Base-by-base conservation (phyloP, 2,888 invertebrate species). In the Pseudanteris insignis region DNA sequence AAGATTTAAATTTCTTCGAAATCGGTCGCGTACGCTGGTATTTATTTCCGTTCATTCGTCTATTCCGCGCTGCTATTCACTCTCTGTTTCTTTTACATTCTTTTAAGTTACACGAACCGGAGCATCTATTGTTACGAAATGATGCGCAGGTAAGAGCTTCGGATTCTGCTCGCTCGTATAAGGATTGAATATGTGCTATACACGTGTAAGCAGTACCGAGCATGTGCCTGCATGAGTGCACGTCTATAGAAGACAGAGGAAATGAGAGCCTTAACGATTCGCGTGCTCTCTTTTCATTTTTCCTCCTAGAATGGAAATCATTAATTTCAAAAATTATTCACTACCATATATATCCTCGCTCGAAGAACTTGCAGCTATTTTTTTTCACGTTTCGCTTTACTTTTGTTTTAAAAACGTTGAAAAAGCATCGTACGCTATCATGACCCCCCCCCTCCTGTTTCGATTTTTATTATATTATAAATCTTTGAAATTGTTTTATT, bases 81-180 rank as follows among this genome's bases (percentile, higher is more conserved):
- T 61, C 44, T 40, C 47, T 51, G 44, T 54, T 53, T 58, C 58
- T 53, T 41, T 44, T 29, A 46, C 50, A 63, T 63, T 63, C 58
- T 63, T 54, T 63, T 51, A 59, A 63, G 29, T 59, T 51, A 50
- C 55, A 41, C 51, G 63, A 59, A 46, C 43, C 63, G 33, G 43
- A 58, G 63, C 57, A 46, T 51, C 54, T 32, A 54, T 74, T 73
- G 67, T 70, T 60, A 71, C 65, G 72, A 75, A 74, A 74, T 69
- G 71, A 72, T 69, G 72, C 70, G 71, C 67, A 63, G 68, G 63
- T 71, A 72, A 74, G 70, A 69, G 71, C 65, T 37, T 60, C 44
- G 44, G 46, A 47, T 62, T 60, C 65, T 61, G 60, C 54, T 62
- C 50, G 58, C 54, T 59, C 46, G 43, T 41, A 58, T 47, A 53